These are phyloP conservation scores for Smutsia temminckii DNA, from an alignment of 2,797 vertebrate genomes.

Conservation along the genomic window DNA sequence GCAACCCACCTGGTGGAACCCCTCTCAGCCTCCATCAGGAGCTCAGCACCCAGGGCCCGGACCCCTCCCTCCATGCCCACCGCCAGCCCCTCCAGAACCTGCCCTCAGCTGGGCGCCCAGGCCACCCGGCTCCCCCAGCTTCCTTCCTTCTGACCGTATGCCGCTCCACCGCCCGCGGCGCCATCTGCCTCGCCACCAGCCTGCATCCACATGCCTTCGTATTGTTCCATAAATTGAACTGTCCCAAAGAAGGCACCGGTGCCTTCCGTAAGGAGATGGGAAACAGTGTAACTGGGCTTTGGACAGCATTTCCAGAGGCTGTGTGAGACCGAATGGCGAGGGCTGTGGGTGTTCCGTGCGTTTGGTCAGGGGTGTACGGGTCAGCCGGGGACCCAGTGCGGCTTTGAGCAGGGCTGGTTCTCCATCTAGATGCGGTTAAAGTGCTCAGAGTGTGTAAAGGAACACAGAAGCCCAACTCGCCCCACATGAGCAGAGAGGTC, in stretches of 20 bases:
- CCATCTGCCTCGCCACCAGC: fast-evolving
- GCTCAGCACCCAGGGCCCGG: neutral
- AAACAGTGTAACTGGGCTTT: too few species aligned
- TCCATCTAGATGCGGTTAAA: neutral
- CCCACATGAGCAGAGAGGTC: neutral
- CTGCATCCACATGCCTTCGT: neutral
- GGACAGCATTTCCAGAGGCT: too few species aligned
- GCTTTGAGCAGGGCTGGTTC: neutral
- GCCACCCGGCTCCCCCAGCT: fast-evolving
- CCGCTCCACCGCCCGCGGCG: neutral
- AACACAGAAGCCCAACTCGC: fast-evolving
- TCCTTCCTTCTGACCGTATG: fast-evolving
- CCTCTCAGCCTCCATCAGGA: neutral
- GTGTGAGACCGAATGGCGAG: too few species aligned
- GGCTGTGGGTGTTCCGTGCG: too few species aligned
- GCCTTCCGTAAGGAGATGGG: too few species aligned
- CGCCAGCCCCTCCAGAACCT: too few species aligned
- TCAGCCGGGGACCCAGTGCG: too few species aligned
- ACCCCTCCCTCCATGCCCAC: neutral
- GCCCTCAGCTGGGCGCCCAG: too few species aligned
- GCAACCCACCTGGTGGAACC: too few species aligned
- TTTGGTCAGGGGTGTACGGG: neutral
- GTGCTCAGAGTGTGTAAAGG: fast-evolving
- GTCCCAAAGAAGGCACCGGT: too few species aligned
- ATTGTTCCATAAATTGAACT: neutral